Conservation (phyloP, 2,113 vertebrate species). For the Pomatostomus ruficeps region DNA sequence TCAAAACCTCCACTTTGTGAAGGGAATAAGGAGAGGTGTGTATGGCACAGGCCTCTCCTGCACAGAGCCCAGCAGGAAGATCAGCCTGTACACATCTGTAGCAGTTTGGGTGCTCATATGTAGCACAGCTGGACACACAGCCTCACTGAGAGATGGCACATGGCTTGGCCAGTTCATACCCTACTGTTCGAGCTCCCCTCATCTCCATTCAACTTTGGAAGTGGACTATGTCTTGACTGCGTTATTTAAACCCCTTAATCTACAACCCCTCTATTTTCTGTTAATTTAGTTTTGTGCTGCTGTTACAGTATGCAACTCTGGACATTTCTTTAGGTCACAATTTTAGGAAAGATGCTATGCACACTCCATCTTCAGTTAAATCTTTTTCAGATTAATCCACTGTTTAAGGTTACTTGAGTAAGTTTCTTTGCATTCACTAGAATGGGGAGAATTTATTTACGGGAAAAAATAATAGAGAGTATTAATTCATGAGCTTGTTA, state of each 20-base stretch:
- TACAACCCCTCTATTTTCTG: neutral
- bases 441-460: neutral
- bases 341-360: neutral
- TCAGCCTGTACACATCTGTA: neutral
- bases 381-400: neutral
- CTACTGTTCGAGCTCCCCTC: neutral
- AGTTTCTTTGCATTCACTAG: neutral
- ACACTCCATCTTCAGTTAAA: neutral
- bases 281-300: neutral
- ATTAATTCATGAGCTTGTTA: neutral
- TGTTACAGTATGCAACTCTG: neutral
- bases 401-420: neutral
- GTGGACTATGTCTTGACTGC: neutral
- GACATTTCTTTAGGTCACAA: neutral
- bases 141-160: neutral
- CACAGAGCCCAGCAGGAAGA: neutral
- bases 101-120: rapidly evolving
- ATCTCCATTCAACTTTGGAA: neutral
- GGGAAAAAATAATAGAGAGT: neutral
- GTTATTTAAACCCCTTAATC: neutral
- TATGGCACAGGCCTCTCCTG: neutral
- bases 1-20: neutral
- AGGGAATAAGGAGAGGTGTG: neutral
- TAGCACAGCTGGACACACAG: rapidly evolving
- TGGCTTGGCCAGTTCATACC: neutral